Evolutionary conservation across 2,888 invertebrate species (phyloP).

Genomic region (Laothoe populi): DNA sequence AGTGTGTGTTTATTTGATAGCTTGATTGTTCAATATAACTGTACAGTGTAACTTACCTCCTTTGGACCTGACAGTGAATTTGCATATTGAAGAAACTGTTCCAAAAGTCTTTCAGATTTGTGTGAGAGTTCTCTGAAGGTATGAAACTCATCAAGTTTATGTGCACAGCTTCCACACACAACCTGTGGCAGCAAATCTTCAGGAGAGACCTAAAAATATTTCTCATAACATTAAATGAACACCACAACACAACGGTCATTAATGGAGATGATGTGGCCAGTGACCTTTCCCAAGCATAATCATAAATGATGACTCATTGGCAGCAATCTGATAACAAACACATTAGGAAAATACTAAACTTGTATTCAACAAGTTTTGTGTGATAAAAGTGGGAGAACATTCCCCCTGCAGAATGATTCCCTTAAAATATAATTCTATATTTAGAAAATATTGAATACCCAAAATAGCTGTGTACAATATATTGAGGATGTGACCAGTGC

Average conservation of each 20-base stretch:
- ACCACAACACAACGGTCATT: slow-evolving; percentile 58
- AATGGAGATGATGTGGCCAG: slow-evolving; percentile 71
- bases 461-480: slow-evolving; percentile 74
- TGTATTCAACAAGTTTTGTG: slow-evolving; percentile 41
- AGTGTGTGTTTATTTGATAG: neutral
- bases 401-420: slow-evolving; percentile 71
- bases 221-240: slow-evolving; percentile 48
- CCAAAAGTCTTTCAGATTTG: slow-evolving; percentile 90
- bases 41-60: slow-evolving; percentile 82
- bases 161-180: slow-evolving; percentile 90
- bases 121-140: slow-evolving; percentile 91
- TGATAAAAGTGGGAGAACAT: slow-evolving; percentile 58
- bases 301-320: slow-evolving; percentile 77
- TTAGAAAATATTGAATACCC: slow-evolving; percentile 80
- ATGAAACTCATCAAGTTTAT: slow-evolving; percentile 90
- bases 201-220: slow-evolving; percentile 88
- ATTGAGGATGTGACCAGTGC: slow-evolving; percentile 57
- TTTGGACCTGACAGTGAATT: slow-evolving; percentile 87
- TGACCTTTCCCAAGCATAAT: slow-evolving; percentile 77
- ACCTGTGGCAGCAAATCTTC: slow-evolving; percentile 91
- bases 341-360: slow-evolving; percentile 47
- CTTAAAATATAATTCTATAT: slow-evolving; percentile 76
- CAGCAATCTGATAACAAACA: slow-evolving; percentile 68
- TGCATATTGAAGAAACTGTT: slow-evolving; percentile 90
- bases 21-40: neutral